Evolutionary conservation across 2,888 invertebrate species (phyloP).

Genomic region (Stenchaetothrips biformis): DNA sequence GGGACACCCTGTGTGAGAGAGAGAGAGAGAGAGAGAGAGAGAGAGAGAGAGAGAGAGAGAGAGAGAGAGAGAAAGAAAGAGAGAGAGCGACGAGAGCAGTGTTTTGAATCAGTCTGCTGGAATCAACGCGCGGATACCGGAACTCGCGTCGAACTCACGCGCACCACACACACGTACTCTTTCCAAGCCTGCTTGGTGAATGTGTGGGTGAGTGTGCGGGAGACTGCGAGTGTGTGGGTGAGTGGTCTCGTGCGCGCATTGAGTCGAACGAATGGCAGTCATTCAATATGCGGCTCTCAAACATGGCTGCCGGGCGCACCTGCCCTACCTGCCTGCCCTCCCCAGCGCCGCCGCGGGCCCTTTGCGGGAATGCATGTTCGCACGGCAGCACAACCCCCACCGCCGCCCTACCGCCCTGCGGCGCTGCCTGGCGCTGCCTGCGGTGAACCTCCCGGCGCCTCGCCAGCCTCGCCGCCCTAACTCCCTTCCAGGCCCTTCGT

Average conservation of each 20-base stretch:
- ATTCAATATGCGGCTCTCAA: conserved; percentile 14
- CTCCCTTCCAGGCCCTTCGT: not conserved
- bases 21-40: not conserved
- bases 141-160: not conserved
- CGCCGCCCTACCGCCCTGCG: not conserved
- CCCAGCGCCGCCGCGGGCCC: not conserved
- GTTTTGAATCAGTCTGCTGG: too few relatives aligned
- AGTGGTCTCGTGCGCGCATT: not conserved
- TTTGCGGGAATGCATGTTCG: not conserved
- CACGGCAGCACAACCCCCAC: not conserved
- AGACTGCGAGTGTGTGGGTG: not conserved
- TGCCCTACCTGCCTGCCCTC: not conserved
- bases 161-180: not conserved
- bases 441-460: not conserved
- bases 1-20: not conserved
- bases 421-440: not conserved
- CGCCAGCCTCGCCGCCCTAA: not conserved
- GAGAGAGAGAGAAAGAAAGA: not conserved
- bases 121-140: not conserved
- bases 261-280: not conserved
- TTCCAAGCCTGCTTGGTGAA: not conserved
- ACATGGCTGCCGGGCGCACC: conserved; percentile 1
- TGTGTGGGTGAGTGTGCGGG: not conserved
- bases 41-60: too few relatives aligned
- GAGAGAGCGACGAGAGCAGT: too few relatives aligned